Conservation (phyloP, 35 echinoderm and acorn worm species). For the Amphiura filiformis region DNA sequence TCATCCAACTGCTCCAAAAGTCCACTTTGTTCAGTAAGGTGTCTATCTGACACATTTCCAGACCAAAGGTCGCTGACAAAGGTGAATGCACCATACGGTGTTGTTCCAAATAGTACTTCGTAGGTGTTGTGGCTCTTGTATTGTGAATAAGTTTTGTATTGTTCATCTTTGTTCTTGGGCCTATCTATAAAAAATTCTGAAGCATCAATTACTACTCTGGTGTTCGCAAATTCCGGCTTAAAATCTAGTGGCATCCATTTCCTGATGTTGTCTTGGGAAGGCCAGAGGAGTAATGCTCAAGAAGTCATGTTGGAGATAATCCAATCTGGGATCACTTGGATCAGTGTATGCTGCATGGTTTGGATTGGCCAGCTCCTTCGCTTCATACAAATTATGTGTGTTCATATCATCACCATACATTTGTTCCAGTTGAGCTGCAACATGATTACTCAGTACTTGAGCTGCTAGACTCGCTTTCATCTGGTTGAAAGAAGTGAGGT, state of each 20-base stretch:
- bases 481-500: not conserved
- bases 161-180: slow-evolving; percentile 36
- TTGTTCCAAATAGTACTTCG: slow-evolving; percentile 41
- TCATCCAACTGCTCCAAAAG: slow-evolving; percentile 28
- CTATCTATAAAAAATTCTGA: slow-evolving; percentile 46
- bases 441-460: not conserved
- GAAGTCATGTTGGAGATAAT: not conserved
- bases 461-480: not conserved
- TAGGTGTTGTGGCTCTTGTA: slow-evolving; percentile 60
- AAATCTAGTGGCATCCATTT: slow-evolving; percentile 31
- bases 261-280: slow-evolving; percentile 25
- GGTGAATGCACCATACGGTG: slow-evolving; percentile 48
- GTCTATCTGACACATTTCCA: slow-evolving; percentile 61
- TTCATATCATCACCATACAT: slow-evolving; percentile 41
- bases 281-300: slow-evolving; percentile 41
- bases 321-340: slow-evolving; percentile 30
- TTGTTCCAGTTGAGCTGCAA: not conserved
- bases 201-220: slow-evolving; percentile 52
- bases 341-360: slow-evolving; percentile 34
- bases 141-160: slow-evolving; percentile 44
- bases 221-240: slow-evolving; percentile 18
- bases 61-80: slow-evolving; percentile 36
- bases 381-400: slow-evolving; percentile 1
- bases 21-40: slow-evolving; percentile 37
- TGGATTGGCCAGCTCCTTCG: not conserved